Conservation (phyloP, 2,113 vertebrate species). For the Egretta garzetta region DNA sequence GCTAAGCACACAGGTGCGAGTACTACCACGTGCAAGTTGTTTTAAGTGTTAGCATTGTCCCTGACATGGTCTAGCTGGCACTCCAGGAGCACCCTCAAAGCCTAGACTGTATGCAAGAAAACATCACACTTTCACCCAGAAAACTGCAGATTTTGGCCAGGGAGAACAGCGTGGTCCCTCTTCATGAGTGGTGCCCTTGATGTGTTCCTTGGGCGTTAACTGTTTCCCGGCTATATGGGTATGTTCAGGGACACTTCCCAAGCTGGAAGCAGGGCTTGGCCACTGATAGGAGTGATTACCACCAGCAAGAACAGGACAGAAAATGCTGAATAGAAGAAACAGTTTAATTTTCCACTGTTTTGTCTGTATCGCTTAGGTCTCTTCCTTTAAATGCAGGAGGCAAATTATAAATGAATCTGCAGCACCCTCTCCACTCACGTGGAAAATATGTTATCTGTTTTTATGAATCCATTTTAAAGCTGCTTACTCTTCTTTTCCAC, state of each 20-base stretch:
- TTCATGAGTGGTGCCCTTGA: background rate
- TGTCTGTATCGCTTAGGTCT: background rate
- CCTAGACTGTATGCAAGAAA: background rate
- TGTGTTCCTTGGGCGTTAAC: background rate
- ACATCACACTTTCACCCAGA: background rate
- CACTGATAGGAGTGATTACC: background rate
- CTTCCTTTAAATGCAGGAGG: background rate
- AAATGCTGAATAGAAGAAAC: background rate
- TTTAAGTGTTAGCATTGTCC: background rate
- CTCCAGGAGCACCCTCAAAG: background rate
- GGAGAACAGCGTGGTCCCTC: background rate
- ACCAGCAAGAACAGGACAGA: background rate
- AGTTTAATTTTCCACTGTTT: constrained; percentile 9
- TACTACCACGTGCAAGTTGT: background rate
- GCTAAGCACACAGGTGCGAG: background rate
- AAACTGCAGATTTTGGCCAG: background rate
- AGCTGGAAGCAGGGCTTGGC: background rate
- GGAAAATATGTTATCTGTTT: constrained; percentile 44
- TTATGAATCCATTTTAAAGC: background rate
- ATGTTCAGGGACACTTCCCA: background rate
- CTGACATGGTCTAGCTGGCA: background rate
- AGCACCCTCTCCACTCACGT: background rate
- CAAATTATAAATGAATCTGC: background rate
- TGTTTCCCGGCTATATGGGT: background rate
- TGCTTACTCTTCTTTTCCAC: background rate